Evolutionary conservation across 1,140 invertebrate genomes (phyloP).

Genomic region (Leptopilina clavipes): DNA sequence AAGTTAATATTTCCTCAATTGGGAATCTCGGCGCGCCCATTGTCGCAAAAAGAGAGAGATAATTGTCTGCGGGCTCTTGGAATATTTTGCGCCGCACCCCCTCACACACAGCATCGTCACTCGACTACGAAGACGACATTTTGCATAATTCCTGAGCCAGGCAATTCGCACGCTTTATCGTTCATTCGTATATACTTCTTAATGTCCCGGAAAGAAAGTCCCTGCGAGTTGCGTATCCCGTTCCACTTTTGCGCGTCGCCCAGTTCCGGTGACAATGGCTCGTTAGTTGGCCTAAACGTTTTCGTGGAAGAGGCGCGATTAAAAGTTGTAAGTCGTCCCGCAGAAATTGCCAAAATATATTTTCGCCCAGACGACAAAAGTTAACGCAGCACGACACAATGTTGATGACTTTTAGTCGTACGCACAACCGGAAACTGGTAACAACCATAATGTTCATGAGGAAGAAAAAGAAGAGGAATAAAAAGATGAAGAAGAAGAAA

Average conservation of each 20-base stretch:
- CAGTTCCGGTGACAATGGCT: slow-evolving; percentile 54
- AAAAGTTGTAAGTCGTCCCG: slow-evolving; percentile 61
- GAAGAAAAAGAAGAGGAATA: too few relatives aligned
- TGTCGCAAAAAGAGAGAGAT: background rate
- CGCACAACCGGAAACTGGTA: too few relatives aligned
- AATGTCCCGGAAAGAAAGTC: slow-evolving; percentile 55
- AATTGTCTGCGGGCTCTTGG: background rate
- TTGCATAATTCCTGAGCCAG: slow-evolving; percentile 55
- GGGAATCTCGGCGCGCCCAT: background rate
- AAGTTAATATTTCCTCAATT: slow-evolving; percentile 20
- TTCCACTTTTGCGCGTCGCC: background rate
- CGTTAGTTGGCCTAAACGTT: slow-evolving; percentile 57
- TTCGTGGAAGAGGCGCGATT: slow-evolving; percentile 60
- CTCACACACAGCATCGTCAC: background rate
- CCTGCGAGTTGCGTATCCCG: background rate
- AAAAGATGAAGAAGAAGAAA: too few relatives aligned
- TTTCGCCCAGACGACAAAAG: background rate
- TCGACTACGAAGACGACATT: slow-evolving; percentile 12
- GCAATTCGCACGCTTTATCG: slow-evolving; percentile 60
- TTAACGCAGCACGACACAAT: background rate
- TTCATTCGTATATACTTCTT: slow-evolving; percentile 50
- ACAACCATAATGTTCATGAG: too few relatives aligned
- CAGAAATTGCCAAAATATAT: slow-evolving; percentile 53
- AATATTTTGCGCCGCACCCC: slow-evolving; percentile 24
- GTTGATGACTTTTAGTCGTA: too few relatives aligned